A percentile compares a stretch with the other conserved stretches of the same genome.
Conservation (phyloP, 2,888 invertebrate species). For the Elysia crispata region DNA sequence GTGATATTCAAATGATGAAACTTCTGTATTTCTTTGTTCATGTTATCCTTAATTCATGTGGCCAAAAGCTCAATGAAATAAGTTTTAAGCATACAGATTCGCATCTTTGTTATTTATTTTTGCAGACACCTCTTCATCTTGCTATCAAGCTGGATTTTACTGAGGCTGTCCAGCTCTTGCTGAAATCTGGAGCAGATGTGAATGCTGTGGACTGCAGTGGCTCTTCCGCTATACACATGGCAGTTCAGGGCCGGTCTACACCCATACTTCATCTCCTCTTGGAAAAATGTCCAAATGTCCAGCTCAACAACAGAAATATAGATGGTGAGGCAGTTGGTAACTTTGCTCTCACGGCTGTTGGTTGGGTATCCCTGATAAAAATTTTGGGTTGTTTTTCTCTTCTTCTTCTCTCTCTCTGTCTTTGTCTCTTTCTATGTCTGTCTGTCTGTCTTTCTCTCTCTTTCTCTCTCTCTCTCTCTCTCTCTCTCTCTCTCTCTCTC, state of each 20-base stretch:
- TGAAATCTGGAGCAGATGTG: slow-evolving; percentile 62
- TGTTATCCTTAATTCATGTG: too few relatives aligned
- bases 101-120: neutral
- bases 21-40: too few relatives aligned
- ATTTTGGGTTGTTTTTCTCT: neutral
- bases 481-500: neutral
- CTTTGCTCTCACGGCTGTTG: neutral
- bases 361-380: too few relatives aligned
- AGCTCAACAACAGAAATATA: slow-evolving; percentile 62
- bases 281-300: slow-evolving; percentile 46
- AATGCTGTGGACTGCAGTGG: slow-evolving; percentile 66
- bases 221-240: slow-evolving; percentile 63
- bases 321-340: slow-evolving; percentile 63
- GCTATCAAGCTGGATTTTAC: slow-evolving; percentile 63
- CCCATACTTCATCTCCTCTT: slow-evolving; percentile 58
- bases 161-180: slow-evolving; percentile 59
- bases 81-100: too few relatives aligned
- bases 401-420: too few relatives aligned
- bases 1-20: too few relatives aligned
- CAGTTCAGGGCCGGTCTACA: slow-evolving; percentile 58
- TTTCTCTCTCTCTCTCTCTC: too few relatives aligned
- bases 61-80: too few relatives aligned
- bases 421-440: too few relatives aligned
- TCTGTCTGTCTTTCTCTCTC: too few relatives aligned
- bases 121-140: slow-evolving; percentile 68